Conservation (phyloP, 2,113 vertebrate species). For the Mormyrus iriodes region DNA sequence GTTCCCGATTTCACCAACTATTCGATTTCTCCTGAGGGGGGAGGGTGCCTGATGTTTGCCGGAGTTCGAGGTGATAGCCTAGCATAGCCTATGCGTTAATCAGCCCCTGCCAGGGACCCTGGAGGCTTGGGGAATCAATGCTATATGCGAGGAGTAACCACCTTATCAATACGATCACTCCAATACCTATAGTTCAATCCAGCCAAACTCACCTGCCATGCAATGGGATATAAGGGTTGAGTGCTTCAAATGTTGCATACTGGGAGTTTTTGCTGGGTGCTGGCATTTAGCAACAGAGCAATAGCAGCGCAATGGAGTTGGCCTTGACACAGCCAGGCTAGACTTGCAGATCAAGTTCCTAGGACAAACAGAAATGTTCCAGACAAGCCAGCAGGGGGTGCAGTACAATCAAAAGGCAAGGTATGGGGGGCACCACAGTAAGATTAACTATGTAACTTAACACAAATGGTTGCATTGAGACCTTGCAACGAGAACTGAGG, state of each 20-base stretch:
- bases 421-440: background rate
- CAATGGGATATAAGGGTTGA: background rate
- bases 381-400: background rate
- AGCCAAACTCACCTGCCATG: background rate
- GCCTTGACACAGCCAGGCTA: background rate
- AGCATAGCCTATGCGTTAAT: background rate
- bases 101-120: background rate
- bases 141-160: background rate
- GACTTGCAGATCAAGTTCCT: background rate
- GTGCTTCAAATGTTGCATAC: background rate
- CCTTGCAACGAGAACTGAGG: background rate
- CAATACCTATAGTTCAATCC: background rate
- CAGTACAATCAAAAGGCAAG: background rate
- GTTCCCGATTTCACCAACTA: background rate
- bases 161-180: background rate
- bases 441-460: background rate
- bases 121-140: background rate
- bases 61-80: background rate
- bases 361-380: background rate
- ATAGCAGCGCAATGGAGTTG: background rate
- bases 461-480: background rate
- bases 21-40: background rate
- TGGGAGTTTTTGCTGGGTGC: background rate
- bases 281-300: background rate
- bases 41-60: background rate